A percentile compares a stretch with the other conserved stretches of the same genome.
Evolutionary conservation across 2,113 vertebrate species (phyloP).

Genomic region (Psettodes erumei): DNA sequence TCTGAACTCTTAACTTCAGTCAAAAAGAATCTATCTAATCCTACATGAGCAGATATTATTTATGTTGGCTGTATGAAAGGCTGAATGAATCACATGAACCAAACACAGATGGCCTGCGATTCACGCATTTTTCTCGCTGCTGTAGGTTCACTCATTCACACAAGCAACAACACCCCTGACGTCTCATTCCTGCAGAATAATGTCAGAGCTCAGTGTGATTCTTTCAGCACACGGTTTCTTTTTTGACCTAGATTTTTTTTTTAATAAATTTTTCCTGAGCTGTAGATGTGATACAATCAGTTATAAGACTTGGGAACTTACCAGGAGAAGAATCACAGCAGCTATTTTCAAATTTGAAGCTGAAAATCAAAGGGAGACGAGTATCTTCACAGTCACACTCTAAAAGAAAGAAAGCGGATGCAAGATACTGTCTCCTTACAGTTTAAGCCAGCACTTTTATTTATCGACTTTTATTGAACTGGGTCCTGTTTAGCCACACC

Average conservation of each 20-base stretch:
- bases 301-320: slow-evolving; percentile 46
- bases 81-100: not conserved
- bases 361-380: not conserved
- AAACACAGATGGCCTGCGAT: slow-evolving; percentile 8
- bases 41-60: not conserved
- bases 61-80: not conserved
- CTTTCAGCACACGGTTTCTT: not conserved
- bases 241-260: slow-evolving; percentile 31
- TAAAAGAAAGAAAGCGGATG: not conserved
- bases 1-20: not conserved
- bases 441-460: slow-evolving; percentile 30
- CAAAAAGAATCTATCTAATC: no score
- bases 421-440: not conserved
- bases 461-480: no score
- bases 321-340: slow-evolving; percentile 19
- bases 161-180: not conserved
- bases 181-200: not conserved
- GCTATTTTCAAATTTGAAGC: slow-evolving; percentile 4
- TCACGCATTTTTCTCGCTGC: slow-evolving; percentile 7
- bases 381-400: not conserved
- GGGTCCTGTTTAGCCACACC: slow-evolving; percentile 52
- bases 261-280: not conserved
- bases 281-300: not conserved
- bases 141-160: slow-evolving; percentile 9
- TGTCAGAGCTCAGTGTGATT: not conserved